These are phyloP conservation scores for Scopus umbretta DNA, from an alignment of 2,113 vertebrate genomes.

Conservation along the genomic window DNA sequence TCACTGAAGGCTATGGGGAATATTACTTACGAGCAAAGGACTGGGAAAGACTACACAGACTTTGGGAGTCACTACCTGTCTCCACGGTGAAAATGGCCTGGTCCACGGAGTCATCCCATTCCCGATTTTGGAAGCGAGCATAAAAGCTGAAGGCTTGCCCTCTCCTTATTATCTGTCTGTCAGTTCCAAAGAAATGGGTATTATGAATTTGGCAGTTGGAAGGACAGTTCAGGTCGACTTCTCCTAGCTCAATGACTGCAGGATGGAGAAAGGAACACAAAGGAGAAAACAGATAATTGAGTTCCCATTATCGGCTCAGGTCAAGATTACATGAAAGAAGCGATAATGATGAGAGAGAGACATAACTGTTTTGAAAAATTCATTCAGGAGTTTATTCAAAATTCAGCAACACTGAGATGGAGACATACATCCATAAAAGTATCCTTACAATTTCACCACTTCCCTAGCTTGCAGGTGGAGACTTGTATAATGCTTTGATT, in stretches of 20 bases:
- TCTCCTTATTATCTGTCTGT: conserved; percentile 52
- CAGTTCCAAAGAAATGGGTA: conserved; percentile 22
- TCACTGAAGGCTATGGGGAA: not conserved
- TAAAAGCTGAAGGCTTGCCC: conserved; percentile 46
- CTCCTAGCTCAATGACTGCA: conserved; percentile 55
- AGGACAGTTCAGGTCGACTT: conserved; percentile 47
- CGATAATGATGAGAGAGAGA: not conserved
- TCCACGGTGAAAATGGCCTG: conserved; percentile 36
- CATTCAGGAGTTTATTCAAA: not conserved
- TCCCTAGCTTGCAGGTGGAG: not conserved
- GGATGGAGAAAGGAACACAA: not conserved
- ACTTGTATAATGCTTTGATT: not conserved
- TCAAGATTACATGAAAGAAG: not conserved
- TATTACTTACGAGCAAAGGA: not conserved
- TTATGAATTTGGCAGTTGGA: conserved; percentile 44
- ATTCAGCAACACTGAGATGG: not conserved
- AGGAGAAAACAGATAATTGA: not conserved
- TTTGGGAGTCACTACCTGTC: conserved; percentile 17
- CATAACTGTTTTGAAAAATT: not conserved
- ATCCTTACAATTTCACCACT: not conserved
- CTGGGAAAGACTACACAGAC: not conserved
- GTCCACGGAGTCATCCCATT: conserved; percentile 33
- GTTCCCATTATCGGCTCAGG: not conserved
- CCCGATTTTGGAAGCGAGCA: conserved; percentile 45
- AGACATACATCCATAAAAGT: not conserved